These are phyloP conservation scores for Odontothrips loti DNA, from an alignment of 2,888 invertebrate species.

Conservation along the genomic window DNA sequence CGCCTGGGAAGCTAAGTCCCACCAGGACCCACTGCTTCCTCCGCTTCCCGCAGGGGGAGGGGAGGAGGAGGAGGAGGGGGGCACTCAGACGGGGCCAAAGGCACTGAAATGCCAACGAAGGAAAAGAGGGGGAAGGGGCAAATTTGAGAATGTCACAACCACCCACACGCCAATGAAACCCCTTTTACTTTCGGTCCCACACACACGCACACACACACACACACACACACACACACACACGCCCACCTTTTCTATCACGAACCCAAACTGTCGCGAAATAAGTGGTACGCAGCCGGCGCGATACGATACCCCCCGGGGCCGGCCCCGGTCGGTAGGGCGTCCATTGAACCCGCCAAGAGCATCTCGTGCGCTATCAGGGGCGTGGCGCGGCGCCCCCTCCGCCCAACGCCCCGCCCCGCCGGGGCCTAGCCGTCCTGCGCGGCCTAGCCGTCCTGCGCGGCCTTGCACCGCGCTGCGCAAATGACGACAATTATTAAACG, in stretches of 20 bases:
- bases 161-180: too few species aligned
- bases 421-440: neutral
- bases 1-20: neutral
- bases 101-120: too few species aligned
- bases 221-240: too few species aligned
- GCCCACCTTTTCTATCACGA: too few species aligned
- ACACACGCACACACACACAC: too few species aligned
- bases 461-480: neutral
- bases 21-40: slow-evolving; percentile 6
- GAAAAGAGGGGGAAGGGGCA: too few species aligned
- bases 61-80: neutral
- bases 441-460: neutral
- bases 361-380: neutral
- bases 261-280: too few species aligned
- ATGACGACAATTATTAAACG: too few species aligned
- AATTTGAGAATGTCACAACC: too few species aligned
- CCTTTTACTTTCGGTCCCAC: too few species aligned
- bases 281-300: too few species aligned
- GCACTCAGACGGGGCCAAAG: neutral
- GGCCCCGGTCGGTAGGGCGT: neutral
- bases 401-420: neutral
- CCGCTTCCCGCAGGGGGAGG: neutral
- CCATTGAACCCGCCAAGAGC: neutral
- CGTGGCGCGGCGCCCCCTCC: neutral
- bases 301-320: too few species aligned